These are phyloP conservation scores for Tragelaphus strepsiceros DNA, from an alignment of 2,113 vertebrate species.

Conservation along the genomic window DNA sequence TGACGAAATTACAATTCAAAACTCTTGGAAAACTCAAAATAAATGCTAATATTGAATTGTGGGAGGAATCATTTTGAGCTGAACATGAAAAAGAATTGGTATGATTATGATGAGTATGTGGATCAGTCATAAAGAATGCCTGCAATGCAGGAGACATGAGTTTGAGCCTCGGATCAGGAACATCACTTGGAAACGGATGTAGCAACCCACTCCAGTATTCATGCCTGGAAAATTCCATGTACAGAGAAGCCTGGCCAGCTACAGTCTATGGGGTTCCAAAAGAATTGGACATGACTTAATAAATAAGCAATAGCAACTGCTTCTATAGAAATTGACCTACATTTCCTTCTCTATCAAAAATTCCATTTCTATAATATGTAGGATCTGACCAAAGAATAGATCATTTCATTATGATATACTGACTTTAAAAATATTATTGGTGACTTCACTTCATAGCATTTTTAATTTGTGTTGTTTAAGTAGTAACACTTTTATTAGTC, in stretches of 20 bases:
- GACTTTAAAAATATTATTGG: not conserved
- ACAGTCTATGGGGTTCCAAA: not conserved
- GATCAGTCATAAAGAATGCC: not conserved
- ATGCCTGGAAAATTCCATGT: not conserved
- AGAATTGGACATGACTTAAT: not conserved
- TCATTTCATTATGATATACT: not conserved
- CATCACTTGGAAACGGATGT: not conserved
- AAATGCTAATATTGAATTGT: not conserved
- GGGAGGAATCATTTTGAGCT: not conserved
- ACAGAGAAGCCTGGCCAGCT: not conserved
- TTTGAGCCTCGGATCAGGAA: not conserved
- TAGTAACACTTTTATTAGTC: not conserved
- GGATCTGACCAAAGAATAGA: not conserved
- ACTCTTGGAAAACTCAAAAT: not conserved
- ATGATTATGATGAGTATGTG: not conserved
- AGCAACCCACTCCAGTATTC: not conserved
- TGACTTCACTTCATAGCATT: not conserved
- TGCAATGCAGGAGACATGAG: not conserved
- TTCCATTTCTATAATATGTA: not conserved
- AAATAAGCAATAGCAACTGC: not conserved
- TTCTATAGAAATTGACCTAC: not conserved
- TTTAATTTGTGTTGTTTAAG: not conserved
- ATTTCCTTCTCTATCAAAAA: not conserved
- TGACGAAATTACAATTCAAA: not conserved
- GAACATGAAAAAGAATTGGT: not conserved